A percentile compares a stretch with the other conserved stretches of the same genome.
These are phyloP conservation scores for Sinodicranocentrus sp. DNA, from an alignment of 2,888 invertebrate genomes.

Conservation along the genomic window DNA sequence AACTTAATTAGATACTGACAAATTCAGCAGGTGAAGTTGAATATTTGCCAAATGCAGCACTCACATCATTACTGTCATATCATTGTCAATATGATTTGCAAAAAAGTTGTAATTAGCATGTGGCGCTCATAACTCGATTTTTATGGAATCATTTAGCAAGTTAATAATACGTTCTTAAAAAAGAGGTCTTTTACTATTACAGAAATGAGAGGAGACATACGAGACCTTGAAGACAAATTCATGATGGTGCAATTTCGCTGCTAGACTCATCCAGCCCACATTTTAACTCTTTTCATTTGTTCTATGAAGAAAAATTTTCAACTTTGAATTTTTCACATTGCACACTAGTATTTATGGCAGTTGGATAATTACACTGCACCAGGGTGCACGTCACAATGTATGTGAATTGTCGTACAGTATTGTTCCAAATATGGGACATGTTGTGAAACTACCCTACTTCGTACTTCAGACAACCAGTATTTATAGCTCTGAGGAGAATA, in stretches of 20 bases:
- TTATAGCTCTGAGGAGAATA: too few relatives aligned
- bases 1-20: slow-evolving; percentile 49
- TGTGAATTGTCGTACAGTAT: slow-evolving; percentile 38
- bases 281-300: neutral
- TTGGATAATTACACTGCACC: slow-evolving; percentile 7
- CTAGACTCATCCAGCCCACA: too few relatives aligned
- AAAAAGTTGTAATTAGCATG: slow-evolving; percentile 41
- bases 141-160: slow-evolving; percentile 31
- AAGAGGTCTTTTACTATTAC: neutral
- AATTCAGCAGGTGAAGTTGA: slow-evolving; percentile 19
- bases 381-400: slow-evolving; percentile 1
- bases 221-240: neutral
- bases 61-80: slow-evolving; percentile 46
- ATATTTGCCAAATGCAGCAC: slow-evolving; percentile 31
- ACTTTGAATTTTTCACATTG: neutral
- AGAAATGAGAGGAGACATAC: slow-evolving; percentile 10
- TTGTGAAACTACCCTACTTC: too few relatives aligned
- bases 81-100: slow-evolving; percentile 53
- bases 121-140: slow-evolving; percentile 4
- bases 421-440: slow-evolving; percentile 46
- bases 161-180: slow-evolving; percentile 2
- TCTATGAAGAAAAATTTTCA: neutral
- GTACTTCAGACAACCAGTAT: too few relatives aligned
- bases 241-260: neutral
- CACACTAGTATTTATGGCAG: neutral